These are phyloP conservation scores for Proctacanthus coquilletti DNA, from an alignment of 1,140 invertebrate genomes.

Conservation along the genomic window DNA sequence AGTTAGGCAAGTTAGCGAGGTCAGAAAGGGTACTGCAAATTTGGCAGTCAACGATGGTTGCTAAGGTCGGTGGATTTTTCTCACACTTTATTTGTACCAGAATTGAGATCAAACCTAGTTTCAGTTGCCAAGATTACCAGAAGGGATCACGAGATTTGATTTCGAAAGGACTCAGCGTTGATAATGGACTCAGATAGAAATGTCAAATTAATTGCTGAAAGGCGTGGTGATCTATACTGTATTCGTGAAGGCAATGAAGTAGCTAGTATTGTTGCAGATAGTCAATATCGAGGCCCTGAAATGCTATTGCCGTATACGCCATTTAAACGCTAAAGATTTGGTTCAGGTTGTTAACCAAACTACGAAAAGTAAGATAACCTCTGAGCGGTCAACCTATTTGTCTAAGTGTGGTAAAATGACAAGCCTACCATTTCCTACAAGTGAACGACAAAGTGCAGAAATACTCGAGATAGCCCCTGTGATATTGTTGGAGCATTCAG, in stretches of 20 bases:
- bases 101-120: too few relatives aligned
- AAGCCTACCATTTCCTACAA: neutral
- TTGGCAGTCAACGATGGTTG: too few relatives aligned
- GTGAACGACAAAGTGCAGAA: neutral
- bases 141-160: too few relatives aligned
- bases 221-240: conserved; percentile 4
- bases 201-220: too few relatives aligned
- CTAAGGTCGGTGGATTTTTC: too few relatives aligned
- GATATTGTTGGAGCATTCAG: neutral
- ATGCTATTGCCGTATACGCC: neutral
- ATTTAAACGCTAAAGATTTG: neutral
- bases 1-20: too few relatives aligned
- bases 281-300: neutral
- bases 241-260: neutral
- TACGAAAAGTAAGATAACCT: neutral
- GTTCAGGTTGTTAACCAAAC: neutral
- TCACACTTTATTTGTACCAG: too few relatives aligned
- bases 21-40: too few relatives aligned
- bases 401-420: neutral
- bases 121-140: too few relatives aligned
- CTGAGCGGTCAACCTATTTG: neutral
- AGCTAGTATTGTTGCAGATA: neutral
- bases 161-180: too few relatives aligned
- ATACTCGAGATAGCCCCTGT: neutral
- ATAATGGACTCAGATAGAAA: too few relatives aligned